Evolutionary conservation across 2,797 vertebrate species (phyloP).

Genomic region (Hydrophis major): DNA sequence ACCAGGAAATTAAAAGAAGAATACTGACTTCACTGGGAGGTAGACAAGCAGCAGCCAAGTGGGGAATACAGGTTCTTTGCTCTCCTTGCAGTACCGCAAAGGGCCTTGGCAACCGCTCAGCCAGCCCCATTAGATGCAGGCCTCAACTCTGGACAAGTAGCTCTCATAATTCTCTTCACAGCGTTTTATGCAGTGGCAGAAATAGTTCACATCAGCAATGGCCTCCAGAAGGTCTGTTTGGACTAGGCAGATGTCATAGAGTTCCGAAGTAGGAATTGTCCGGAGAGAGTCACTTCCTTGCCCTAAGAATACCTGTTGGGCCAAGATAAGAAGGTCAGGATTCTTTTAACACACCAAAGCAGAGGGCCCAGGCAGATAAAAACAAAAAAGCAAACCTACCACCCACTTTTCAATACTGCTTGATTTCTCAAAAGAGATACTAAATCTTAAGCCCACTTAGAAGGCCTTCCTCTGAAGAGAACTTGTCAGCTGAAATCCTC

Average conservation of each 20-base stretch:
- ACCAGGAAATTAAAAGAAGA: neutral
- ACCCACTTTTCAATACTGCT: neutral
- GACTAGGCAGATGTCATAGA: slow-evolving; percentile 81
- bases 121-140: neutral
- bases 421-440: neutral
- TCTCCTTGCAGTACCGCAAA: neutral
- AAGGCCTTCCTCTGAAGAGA: too few species aligned
- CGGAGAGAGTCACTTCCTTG: slow-evolving; percentile 63
- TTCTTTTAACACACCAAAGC: too few species aligned
- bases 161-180: slow-evolving; percentile 84
- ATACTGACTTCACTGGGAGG: neutral
- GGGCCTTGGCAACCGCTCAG: neutral
- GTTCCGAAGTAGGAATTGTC: slow-evolving; percentile 72
- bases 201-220: slow-evolving; percentile 81
- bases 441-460: neutral
- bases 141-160: slow-evolving; percentile 63
- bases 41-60: neutral
- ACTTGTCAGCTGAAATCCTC: neutral
- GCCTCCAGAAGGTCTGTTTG: slow-evolving; percentile 85
- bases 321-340: neutral
- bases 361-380: neutral
- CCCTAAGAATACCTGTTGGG: slow-evolving; percentile 51
- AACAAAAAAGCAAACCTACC: neutral
- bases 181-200: slow-evolving; percentile 73
- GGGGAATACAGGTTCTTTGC: neutral